Percentiles rank a stretch among this genome's conserved stretches.
phyloP scores from a whole-genome alignment of 2,797 vertebrate species.

The Triplophysa bombifrons region DNA sequence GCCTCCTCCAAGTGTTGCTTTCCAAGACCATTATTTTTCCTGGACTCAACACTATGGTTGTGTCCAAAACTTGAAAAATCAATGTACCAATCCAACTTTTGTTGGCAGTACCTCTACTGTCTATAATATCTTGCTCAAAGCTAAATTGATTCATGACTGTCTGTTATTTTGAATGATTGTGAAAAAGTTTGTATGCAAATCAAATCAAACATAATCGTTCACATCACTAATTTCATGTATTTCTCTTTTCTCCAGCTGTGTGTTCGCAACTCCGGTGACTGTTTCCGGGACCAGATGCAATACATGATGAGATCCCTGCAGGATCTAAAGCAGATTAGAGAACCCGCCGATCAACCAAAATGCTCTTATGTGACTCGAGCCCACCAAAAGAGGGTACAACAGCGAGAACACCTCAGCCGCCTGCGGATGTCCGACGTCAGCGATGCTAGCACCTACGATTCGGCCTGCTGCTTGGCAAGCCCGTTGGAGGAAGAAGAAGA shows the following conservation, averaged over 20 bases:
- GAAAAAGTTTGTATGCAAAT: background rate
- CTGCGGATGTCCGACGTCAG: constrained; percentile 78
- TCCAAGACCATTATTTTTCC: constrained; percentile 11
- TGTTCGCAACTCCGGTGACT: constrained; percentile 77
- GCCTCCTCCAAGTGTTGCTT: background rate
- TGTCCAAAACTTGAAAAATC: background rate
- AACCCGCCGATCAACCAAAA: constrained; percentile 66
- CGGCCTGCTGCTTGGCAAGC: constrained; percentile 86
- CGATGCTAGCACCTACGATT: constrained; percentile 85
- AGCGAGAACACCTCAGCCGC: constrained; percentile 69
- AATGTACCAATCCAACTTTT: background rate
- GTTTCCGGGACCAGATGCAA: constrained; percentile 78
- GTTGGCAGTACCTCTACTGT: no score
- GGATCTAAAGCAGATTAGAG: constrained; percentile 76
- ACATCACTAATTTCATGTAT: constrained; percentile 58
- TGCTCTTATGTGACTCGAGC: constrained; percentile 66
- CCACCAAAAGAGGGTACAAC: constrained; percentile 68
- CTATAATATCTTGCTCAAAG: no score
- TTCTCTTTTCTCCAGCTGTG: constrained; percentile 77
- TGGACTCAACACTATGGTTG: background rate
- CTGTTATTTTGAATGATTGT: background rate
- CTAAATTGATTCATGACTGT: background rate
- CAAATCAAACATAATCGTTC: background rate
- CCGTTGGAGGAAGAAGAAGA: constrained; percentile 78
- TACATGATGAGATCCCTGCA: constrained; percentile 80